Evolutionary conservation across 2,888 invertebrate species (phyloP).

Genomic region (Beris morrisii): DNA sequence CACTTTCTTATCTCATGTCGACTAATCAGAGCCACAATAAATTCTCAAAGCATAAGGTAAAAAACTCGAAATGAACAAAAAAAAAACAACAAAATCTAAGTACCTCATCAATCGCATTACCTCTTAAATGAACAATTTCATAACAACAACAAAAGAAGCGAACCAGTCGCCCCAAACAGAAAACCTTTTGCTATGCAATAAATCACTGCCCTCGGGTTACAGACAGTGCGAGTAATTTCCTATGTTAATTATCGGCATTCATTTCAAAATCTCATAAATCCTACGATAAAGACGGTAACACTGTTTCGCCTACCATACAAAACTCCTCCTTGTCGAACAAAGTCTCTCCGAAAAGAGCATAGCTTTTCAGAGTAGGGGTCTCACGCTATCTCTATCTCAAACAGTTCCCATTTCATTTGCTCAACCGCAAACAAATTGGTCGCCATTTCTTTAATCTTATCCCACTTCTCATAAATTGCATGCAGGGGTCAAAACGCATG

Average conservation of each 20-base stretch:
- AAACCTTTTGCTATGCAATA: no score
- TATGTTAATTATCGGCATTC: conserved; percentile 23
- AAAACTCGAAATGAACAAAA: no score
- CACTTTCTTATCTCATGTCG: no score
- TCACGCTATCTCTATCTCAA: not conserved
- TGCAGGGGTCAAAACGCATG: conserved; percentile 49
- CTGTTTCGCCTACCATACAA: not conserved
- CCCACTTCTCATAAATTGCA: conserved; percentile 12
- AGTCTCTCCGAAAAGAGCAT: conserved; percentile 16
- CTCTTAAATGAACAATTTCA: no score
- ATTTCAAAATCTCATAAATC: conserved; percentile 14
- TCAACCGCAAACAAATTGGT: not conserved
- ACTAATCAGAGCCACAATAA: no score
- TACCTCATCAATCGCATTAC: no score
- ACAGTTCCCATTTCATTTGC: not conserved
- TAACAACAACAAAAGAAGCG: no score
- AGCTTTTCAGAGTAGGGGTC: not conserved
- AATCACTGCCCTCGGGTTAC: no score
- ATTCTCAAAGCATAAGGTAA: no score
- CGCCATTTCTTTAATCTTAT: conserved; percentile 14
- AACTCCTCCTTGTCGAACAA: conserved; percentile 13
- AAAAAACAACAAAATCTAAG: no score
- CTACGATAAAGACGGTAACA: conserved; percentile 16
- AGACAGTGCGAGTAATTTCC: conserved; percentile 10
- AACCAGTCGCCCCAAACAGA: no score